phyloP scores from a whole-genome alignment of 2,888 invertebrate genomes.

The Harpalus rufipes region DNA sequence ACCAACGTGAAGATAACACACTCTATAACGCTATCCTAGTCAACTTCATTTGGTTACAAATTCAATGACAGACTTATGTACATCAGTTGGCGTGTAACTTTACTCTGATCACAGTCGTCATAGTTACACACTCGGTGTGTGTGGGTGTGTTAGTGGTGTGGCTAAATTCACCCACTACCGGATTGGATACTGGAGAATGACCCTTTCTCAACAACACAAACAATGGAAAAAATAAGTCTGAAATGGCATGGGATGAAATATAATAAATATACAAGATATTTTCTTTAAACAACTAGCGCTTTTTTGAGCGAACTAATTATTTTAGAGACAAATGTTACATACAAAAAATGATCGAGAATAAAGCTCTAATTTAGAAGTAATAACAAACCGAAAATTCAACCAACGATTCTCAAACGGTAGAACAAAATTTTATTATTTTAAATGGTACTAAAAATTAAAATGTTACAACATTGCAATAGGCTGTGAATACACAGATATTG shows the following conservation, averaged over 20 bases:
- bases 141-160: conserved; percentile 10
- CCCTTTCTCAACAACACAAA: background rate
- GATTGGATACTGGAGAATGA: background rate
- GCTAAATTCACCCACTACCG: background rate
- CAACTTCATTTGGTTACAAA: conserved; percentile 65
- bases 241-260: background rate
- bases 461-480: too few relatives aligned
- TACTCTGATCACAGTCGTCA: conserved; percentile 57
- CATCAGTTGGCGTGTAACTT: conserved; percentile 61
- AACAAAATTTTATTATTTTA: too few relatives aligned
- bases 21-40: conserved; percentile 62
- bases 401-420: too few relatives aligned
- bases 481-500: too few relatives aligned
- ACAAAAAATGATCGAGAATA: too few relatives aligned
- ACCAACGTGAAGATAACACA: conserved; percentile 62
- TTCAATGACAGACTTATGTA: conserved; percentile 60
- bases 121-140: conserved; percentile 53
- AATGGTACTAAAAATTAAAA: too few relatives aligned
- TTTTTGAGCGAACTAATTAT: too few relatives aligned
- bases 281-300: too few relatives aligned
- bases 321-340: too few relatives aligned
- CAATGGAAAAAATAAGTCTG: background rate
- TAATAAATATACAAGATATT: too few relatives aligned
- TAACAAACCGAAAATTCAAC: too few relatives aligned
- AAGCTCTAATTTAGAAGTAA: too few relatives aligned